Percentiles rank a stretch among this genome's conserved stretches.
Evolutionary conservation across 2,797 vertebrate genomes (phyloP).

Genomic region (Poeciliopsis infans): DNA sequence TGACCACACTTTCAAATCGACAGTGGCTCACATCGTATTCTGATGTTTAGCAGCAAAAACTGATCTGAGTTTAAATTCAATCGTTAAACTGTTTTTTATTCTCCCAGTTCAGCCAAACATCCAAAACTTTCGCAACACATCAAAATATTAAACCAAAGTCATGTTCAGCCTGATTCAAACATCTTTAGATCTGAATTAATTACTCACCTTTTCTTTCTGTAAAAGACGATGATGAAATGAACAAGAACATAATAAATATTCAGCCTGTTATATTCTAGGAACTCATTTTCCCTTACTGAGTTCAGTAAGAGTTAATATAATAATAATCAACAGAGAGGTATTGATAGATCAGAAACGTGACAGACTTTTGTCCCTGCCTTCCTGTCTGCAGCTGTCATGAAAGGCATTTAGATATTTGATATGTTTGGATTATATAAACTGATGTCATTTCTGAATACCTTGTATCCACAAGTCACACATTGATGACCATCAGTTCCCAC

Average conservation of each 20-base stretch:
- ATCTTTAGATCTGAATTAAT: not conserved
- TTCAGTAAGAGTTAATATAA: not conserved
- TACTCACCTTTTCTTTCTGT: not conserved
- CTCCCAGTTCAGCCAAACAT: not conserved
- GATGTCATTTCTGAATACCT: not conserved
- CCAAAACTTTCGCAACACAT: not conserved
- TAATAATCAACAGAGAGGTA: not conserved
- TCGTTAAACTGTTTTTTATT: not conserved
- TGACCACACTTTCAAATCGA: not conserved
- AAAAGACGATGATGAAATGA: not conserved
- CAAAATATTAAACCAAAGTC: not conserved
- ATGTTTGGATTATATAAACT: not conserved
- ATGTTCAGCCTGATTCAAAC: not conserved
- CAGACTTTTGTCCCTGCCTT: not conserved
- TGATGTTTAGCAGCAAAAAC: not conserved
- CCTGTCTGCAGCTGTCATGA: not conserved
- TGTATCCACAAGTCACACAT: not conserved
- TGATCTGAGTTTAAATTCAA: not conserved
- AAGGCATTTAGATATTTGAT: conserved; percentile 9
- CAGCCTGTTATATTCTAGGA: not conserved
- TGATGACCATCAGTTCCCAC: not conserved
- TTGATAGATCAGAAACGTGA: not conserved
- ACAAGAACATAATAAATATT: not conserved
- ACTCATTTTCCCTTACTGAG: not conserved
- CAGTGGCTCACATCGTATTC: not conserved